Percentiles rank a stretch among this genome's conserved stretches.
Conservation (phyloP, 2,113 vertebrate genomes). For the Brienomyrus longianalis region DNA sequence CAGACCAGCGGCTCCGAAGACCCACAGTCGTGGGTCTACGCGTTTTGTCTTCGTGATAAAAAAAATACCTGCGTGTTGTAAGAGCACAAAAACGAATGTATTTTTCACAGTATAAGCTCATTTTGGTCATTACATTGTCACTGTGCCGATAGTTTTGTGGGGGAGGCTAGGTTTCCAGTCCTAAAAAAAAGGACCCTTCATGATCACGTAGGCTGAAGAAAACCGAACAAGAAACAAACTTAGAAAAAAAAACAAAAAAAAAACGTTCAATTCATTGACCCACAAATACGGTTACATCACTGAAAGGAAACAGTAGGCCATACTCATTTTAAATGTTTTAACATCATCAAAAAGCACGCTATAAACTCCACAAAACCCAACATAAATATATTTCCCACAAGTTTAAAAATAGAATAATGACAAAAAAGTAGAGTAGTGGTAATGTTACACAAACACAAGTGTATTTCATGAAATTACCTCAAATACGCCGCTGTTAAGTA, state of each 20-base stretch:
- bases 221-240: not conserved
- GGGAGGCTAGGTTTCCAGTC: not conserved
- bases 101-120: not conserved
- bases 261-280: constrained; percentile 1
- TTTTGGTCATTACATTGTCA: not conserved
- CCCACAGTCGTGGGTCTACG: not conserved
- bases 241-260: not conserved
- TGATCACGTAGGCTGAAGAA: not conserved
- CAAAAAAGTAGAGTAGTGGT: not conserved
- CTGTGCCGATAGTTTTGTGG: not conserved
- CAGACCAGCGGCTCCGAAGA: not conserved
- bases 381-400: constrained; percentile 2
- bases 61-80: not conserved
- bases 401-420: not conserved
- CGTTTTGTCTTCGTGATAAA: not conserved
- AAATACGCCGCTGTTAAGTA: not conserved
- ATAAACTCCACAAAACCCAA: not conserved
- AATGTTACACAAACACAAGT: not conserved
- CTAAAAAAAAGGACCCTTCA: not conserved
- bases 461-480: not conserved
- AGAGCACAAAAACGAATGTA: constrained; percentile 6
- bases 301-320: constrained; percentile 3
- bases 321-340: constrained; percentile 7
- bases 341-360: constrained; percentile 4
- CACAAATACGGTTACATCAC: constrained; percentile 7